Conservation (phyloP, 2,797 vertebrate species). For the Tinamus major region DNA sequence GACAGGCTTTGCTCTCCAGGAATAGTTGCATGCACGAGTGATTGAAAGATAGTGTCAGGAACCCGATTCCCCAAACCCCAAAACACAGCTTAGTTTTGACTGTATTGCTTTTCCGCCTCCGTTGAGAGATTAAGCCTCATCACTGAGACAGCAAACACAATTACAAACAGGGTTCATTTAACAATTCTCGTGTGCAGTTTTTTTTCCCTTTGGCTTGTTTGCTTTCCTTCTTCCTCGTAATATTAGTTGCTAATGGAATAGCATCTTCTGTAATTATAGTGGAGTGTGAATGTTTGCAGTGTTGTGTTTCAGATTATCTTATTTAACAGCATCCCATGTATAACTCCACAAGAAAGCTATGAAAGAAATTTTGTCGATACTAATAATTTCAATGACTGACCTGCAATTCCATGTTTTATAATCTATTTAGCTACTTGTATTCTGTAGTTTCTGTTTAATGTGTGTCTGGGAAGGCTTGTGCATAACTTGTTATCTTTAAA, state of each 20-base stretch:
- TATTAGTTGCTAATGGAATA: conserved; percentile 17
- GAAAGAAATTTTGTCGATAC: background rate
- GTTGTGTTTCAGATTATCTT: background rate
- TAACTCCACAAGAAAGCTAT: background rate
- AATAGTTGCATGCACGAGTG: conserved; percentile 53
- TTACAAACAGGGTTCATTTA: conserved; percentile 27
- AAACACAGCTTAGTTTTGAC: conserved; percentile 20
- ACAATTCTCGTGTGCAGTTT: background rate
- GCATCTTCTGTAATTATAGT: background rate
- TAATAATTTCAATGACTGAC: conserved; percentile 24
- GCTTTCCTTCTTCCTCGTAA: background rate
- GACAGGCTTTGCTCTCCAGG: conserved; percentile 62
- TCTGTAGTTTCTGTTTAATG: conserved; percentile 28
- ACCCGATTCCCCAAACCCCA: conserved; percentile 32
- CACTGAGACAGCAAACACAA: background rate
- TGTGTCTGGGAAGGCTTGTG: background rate
- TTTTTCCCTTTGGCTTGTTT: conserved; percentile 25
- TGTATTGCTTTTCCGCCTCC: conserved; percentile 19
- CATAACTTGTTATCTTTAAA: conserved; percentile 25
- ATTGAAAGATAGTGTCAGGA: conserved; percentile 69
- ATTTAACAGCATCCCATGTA: background rate
- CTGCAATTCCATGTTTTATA: conserved; percentile 11
- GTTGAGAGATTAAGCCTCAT: conserved; percentile 51
- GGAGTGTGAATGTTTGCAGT: background rate
- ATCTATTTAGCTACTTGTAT: background rate